Percentiles rank a stretch among this genome's conserved stretches.
phyloP scores from a whole-genome alignment of 2,888 invertebrate genomes.

The Dyspetes luteomarginatus region DNA sequence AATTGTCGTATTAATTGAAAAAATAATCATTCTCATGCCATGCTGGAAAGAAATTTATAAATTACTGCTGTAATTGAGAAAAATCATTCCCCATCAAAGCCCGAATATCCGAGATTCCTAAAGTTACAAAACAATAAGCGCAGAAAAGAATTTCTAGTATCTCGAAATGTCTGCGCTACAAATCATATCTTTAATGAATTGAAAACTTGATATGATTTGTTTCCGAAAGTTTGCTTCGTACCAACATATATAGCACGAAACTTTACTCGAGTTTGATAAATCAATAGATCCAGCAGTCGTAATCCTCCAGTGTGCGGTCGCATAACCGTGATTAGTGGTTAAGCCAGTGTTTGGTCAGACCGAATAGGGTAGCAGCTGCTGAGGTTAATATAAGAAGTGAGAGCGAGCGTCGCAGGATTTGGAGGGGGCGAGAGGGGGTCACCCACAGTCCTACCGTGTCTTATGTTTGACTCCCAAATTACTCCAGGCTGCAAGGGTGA shows the following conservation, averaged over 20 bases:
- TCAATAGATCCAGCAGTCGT: slow-evolving; percentile 9
- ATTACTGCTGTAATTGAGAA: background rate
- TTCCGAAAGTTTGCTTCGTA: background rate
- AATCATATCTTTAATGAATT: background rate
- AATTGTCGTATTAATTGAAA: background rate
- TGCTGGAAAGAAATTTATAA: background rate
- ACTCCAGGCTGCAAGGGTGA: too few species aligned
- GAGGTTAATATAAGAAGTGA: slow-evolving; percentile 56
- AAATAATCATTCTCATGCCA: too few species aligned
- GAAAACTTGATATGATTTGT: background rate
- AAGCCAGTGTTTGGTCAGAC: slow-evolving; percentile 50
- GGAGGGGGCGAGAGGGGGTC: background rate
- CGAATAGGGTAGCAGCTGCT: slow-evolving; percentile 40
- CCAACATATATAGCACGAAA: background rate
- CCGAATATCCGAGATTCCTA: background rate
- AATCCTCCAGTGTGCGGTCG: slow-evolving; percentile 48
- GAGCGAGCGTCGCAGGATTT: background rate
- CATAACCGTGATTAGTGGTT: slow-evolving; percentile 57
- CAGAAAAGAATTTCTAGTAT: background rate
- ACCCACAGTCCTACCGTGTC: slow-evolving; percentile 4
- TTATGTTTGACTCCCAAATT: too few species aligned
- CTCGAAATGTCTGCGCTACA: background rate
- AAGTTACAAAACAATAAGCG: background rate
- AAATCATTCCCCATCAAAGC: too few species aligned
- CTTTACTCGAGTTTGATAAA: slow-evolving; percentile 30